Conservation (phyloP, 2,797 vertebrate genomes). For the Cirrhinus mrigala region DNA sequence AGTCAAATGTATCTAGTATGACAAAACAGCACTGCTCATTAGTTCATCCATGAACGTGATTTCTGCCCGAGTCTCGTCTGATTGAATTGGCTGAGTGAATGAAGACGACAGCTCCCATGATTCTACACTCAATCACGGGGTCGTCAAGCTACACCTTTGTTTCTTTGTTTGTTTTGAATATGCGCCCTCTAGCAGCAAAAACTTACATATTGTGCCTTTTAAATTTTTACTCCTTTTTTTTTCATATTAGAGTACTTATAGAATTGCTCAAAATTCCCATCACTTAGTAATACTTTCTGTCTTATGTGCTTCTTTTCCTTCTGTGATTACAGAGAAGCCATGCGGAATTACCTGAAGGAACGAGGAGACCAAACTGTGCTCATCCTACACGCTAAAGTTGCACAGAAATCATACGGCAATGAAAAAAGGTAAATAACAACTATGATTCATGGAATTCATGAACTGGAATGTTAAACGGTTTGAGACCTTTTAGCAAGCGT, state of each 20-base stretch:
- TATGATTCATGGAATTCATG: background rate
- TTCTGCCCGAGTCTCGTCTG: too few relatives aligned
- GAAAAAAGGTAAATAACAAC: slow-evolving; percentile 88
- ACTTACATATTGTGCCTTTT: too few relatives aligned
- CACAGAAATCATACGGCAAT: slow-evolving; percentile 98
- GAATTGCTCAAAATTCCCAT: slow-evolving; percentile 15
- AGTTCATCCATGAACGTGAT: too few relatives aligned
- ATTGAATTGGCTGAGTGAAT: too few relatives aligned
- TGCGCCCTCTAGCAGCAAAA: too few relatives aligned
- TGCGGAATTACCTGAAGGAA: slow-evolving; percentile 98
- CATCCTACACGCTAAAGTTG: slow-evolving; percentile 98
- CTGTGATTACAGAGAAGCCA: slow-evolving; percentile 89
- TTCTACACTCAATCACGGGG: too few relatives aligned
- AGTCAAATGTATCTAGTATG: too few relatives aligned
- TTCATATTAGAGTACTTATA: background rate
- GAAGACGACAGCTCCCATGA: too few relatives aligned
- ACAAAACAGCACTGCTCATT: too few relatives aligned
- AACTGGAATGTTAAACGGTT: background rate
- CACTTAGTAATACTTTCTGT: slow-evolving; percentile 20
- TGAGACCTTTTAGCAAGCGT: background rate
- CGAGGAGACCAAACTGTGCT: slow-evolving; percentile 98
- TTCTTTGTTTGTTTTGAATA: too few relatives aligned
- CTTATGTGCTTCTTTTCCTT: background rate
- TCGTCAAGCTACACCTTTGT: too few relatives aligned
- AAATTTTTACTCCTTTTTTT: background rate